A percentile compares a stretch with the other conserved stretches of the same genome.
Conservation (phyloP, 2,888 invertebrate genomes). For the Rhimphoctona megacephalus region DNA sequence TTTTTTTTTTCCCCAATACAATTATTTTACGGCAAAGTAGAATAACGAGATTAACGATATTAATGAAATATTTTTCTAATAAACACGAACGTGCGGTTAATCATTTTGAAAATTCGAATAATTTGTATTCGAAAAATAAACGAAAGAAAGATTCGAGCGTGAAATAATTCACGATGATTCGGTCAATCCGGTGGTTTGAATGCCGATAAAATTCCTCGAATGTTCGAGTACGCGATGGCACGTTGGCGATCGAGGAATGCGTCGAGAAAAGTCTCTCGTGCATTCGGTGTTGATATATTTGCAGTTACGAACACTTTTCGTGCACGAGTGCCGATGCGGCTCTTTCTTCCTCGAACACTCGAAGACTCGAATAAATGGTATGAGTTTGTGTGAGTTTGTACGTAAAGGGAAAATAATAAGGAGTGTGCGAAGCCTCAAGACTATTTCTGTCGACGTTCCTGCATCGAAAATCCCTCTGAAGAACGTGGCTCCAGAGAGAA, state of each 20-base stretch:
- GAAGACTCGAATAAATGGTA: slow-evolving; percentile 27
- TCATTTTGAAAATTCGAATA: too few relatives aligned
- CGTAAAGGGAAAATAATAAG: slow-evolving; percentile 45
- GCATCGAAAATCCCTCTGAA: slow-evolving; percentile 44
- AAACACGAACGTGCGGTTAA: not conserved
- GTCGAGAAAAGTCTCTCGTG: slow-evolving; percentile 30
- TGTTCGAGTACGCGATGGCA: slow-evolving; percentile 53
- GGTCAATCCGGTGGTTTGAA: not conserved
- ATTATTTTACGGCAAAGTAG: not conserved
- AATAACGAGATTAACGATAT: not conserved
- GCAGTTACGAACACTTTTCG: slow-evolving; percentile 57
- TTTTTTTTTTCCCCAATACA: not conserved
- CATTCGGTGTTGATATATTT: slow-evolving; percentile 57
- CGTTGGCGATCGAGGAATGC: slow-evolving; percentile 58
- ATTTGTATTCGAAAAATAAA: not conserved
- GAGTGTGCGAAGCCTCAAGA: slow-evolving; percentile 61
- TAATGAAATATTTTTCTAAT: not conserved
- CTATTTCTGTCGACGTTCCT: slow-evolving; percentile 63
- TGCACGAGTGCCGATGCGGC: slow-evolving; percentile 20
- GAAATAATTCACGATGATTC: slow-evolving; percentile 40
- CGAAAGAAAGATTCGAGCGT: not conserved
- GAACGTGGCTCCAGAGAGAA: slow-evolving; percentile 26
- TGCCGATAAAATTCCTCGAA: slow-evolving; percentile 42
- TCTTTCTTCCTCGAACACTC: slow-evolving; percentile 27
- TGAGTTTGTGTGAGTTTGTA: slow-evolving; percentile 20